Conservation (phyloP, 2,113 vertebrate species). For the Poeciliopsis occidentalis region DNA sequence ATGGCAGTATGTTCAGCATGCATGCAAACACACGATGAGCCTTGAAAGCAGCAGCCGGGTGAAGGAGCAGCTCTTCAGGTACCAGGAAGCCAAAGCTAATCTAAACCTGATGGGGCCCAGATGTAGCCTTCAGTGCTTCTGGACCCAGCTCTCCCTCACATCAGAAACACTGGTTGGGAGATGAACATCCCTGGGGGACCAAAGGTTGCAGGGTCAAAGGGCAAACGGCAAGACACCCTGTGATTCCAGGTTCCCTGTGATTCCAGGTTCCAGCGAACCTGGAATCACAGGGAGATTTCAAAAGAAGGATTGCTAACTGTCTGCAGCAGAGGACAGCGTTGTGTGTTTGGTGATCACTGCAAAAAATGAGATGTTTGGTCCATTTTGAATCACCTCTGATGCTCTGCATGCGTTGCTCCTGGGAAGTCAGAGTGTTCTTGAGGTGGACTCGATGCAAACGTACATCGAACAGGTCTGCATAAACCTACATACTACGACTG, state of each 20-base stretch:
- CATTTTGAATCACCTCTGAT: neutral
- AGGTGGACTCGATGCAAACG: no score
- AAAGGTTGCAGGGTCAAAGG: constrained; percentile 57
- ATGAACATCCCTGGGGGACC: constrained; percentile 16
- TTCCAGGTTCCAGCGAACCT: neutral
- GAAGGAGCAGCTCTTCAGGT: constrained; percentile 61
- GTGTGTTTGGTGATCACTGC: neutral
- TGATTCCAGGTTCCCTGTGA: no score
- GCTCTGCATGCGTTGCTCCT: no score
- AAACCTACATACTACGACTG: no score
- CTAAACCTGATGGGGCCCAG: constrained; percentile 74
- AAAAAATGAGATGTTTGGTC: neutral
- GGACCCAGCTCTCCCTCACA: constrained; percentile 39
- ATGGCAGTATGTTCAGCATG: constrained; percentile 4
- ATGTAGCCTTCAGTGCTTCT: constrained; percentile 45
- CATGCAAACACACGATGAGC: constrained; percentile 6
- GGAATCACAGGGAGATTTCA: constrained; percentile 4
- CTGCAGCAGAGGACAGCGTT: neutral
- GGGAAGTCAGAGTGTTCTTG: no score
- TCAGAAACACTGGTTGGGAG: constrained; percentile 32
- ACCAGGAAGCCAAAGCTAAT: constrained; percentile 69
- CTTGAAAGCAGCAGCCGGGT: constrained; percentile 40
- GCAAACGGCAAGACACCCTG: constrained; percentile 20
- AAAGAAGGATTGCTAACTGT: neutral
- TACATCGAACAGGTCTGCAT: no score